Evolutionary conservation across 2,888 invertebrate genomes (phyloP).

Genomic region (Chelonus formosanus): DNA sequence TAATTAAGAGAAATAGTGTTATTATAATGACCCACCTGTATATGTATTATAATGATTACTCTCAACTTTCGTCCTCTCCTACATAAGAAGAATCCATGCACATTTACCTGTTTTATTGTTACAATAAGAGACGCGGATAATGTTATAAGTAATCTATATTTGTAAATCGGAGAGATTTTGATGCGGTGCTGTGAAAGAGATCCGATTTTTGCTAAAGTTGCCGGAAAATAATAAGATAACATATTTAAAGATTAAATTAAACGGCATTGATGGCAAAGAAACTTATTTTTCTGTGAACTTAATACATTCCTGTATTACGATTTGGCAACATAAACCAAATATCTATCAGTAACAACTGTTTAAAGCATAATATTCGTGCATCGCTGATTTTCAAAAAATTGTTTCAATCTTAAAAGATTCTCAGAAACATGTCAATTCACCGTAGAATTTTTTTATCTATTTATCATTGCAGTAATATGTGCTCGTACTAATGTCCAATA

Average conservation of each 20-base stretch:
- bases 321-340: slow-evolving; percentile 39
- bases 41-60: slow-evolving; percentile 5
- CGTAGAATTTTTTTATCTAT: slow-evolving; percentile 9
- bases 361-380: slow-evolving; percentile 27
- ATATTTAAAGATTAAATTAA: slow-evolving; percentile 20
- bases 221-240: slow-evolving; percentile 22
- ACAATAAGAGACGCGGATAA: slow-evolving; percentile 47
- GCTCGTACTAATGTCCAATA: slow-evolving; percentile 1
- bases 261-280: slow-evolving; percentile 40
- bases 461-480: neutral
- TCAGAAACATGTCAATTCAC: neutral
- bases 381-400: slow-evolving; percentile 28
- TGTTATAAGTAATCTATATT: slow-evolving; percentile 55
- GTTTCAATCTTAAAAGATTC: neutral
- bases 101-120: slow-evolving; percentile 46
- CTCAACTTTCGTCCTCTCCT: slow-evolving; percentile 31
- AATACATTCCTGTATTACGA: slow-evolving; percentile 56
- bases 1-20: slow-evolving; percentile 18
- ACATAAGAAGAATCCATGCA: slow-evolving; percentile 37
- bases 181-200: slow-evolving; percentile 38
- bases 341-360: slow-evolving; percentile 24
- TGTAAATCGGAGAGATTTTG: slow-evolving; percentile 47
- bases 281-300: slow-evolving; percentile 50
- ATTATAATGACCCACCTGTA: slow-evolving; percentile 5
- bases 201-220: slow-evolving; percentile 32